These are phyloP conservation scores for Osmerus mordax DNA, from an alignment of 2,113 vertebrate genomes.

Conservation along the genomic window DNA sequence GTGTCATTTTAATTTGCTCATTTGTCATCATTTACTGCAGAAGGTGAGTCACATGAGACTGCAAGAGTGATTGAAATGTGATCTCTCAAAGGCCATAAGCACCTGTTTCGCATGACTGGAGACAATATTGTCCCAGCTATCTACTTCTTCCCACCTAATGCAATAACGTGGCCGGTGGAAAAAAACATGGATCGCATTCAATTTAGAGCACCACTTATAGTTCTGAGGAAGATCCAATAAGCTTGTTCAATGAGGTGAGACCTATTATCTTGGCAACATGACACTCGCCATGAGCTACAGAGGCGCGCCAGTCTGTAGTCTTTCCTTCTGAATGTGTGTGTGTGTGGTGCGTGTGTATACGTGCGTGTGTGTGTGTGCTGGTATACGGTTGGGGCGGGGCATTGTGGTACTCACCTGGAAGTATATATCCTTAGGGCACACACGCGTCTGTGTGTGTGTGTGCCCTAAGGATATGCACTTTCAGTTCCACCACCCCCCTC, in stretches of 20 bases:
- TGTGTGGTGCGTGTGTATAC: too few species aligned
- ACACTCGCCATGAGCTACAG: slow-evolving; percentile 44
- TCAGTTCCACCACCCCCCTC: too few species aligned
- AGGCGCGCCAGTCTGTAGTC: slow-evolving; percentile 28
- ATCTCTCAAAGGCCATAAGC: slow-evolving; percentile 35
- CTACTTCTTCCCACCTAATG: slow-evolving; percentile 56
- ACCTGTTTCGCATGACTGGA: slow-evolving; percentile 40
- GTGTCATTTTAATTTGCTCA: slow-evolving; percentile 50
- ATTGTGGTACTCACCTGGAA: too few species aligned
- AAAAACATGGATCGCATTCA: slow-evolving; percentile 59
- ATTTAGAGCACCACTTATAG: slow-evolving; percentile 67
- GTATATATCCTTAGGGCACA: too few species aligned
- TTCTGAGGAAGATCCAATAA: slow-evolving; percentile 70
- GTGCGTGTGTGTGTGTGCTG: too few species aligned
- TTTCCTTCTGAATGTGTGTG: background rate
- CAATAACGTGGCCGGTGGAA: slow-evolving; percentile 42
- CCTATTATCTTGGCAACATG: slow-evolving; percentile 58
- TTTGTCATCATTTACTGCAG: slow-evolving; percentile 54
- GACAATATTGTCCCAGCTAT: slow-evolving; percentile 57
- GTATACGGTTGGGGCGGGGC: too few species aligned
- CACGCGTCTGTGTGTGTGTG: too few species aligned
- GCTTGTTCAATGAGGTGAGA: slow-evolving; percentile 65
- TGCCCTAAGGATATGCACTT: too few species aligned
- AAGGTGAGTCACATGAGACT: slow-evolving; percentile 43
- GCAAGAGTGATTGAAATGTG: slow-evolving; percentile 50